Conservation (phyloP, 2,113 vertebrate genomes). For the pig (Sus scrofa) region DNA sequence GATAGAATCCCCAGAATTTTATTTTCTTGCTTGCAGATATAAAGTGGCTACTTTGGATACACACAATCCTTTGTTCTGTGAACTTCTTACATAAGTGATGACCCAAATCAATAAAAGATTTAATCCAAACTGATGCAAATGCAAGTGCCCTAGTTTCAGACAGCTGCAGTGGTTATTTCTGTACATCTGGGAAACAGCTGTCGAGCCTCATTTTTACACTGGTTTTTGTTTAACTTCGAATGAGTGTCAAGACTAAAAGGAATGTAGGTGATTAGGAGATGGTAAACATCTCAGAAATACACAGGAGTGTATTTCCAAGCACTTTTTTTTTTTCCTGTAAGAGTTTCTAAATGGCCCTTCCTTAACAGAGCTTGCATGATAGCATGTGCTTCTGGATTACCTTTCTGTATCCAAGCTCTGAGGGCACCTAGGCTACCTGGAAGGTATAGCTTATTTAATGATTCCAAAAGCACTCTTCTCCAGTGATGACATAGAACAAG, state of each 20-base stretch:
- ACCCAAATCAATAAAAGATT: conserved; percentile 67
- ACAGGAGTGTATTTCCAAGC: neutral
- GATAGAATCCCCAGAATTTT: conserved; percentile 18
- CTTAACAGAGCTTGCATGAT: neutral
- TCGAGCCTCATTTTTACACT: neutral
- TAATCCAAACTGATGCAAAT: conserved; percentile 53
- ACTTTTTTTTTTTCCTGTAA: neutral
- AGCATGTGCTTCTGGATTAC: conserved; percentile 68
- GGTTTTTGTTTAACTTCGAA: conserved; percentile 68
- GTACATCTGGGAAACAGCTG: conserved; percentile 70
- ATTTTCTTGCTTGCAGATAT: conserved; percentile 20
- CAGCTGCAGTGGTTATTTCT: conserved; percentile 64
- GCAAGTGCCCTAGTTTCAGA: conserved; percentile 43
- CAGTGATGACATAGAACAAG: conserved; percentile 31
- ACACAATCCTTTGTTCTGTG: conserved; percentile 39
- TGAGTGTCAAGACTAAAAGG: conserved; percentile 56
- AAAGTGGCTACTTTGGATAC: neutral
- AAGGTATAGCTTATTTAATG: conserved; percentile 67
- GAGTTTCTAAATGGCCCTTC: neutral
- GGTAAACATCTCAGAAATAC: neutral
- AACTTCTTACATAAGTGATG: conserved; percentile 71
- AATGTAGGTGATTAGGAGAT: conserved; percentile 54
- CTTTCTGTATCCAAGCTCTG: conserved; percentile 55
- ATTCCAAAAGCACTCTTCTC: conserved; percentile 74
- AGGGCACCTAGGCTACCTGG: neutral